Conservation (phyloP, 1,140 invertebrate genomes). For the Uloborus diversus region DNA sequence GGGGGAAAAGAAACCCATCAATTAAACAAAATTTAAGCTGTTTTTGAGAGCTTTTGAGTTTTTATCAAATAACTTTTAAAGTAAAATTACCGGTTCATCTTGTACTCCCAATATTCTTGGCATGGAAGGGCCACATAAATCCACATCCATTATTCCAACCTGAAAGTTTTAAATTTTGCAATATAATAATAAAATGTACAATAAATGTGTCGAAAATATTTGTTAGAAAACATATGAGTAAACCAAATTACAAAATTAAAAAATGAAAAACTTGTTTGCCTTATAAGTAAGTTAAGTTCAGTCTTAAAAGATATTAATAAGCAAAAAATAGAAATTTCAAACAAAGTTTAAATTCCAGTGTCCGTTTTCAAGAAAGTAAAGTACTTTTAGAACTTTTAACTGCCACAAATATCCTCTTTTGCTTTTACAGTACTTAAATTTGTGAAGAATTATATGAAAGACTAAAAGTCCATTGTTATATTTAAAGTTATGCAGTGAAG, state of each 20-base stretch:
- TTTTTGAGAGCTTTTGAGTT: neutral
- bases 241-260: neutral
- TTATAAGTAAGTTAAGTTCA: too few relatives aligned
- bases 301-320: neutral
- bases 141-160: conserved; percentile 89
- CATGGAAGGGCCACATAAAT: conserved; percentile 88
- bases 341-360: too few relatives aligned
- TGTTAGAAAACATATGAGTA: neutral
- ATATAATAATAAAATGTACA: neutral
- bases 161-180: conserved; percentile 62
- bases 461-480: too few relatives aligned
- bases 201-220: neutral
- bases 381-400: too few relatives aligned
- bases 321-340: too few relatives aligned
- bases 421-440: too few relatives aligned
- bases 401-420: too few relatives aligned
- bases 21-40: neutral
- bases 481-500: too few relatives aligned
- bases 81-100: conserved; percentile 68
- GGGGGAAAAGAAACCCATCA: conserved; percentile 59
- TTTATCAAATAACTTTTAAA: neutral
- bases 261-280: too few relatives aligned
- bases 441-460: too few relatives aligned
- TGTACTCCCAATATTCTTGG: conserved; percentile 72
- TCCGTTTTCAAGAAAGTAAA: too few relatives aligned